Base-by-base conservation (phyloP, 2,113 vertebrate species). In the Spheniscus mendiculus region DNA sequence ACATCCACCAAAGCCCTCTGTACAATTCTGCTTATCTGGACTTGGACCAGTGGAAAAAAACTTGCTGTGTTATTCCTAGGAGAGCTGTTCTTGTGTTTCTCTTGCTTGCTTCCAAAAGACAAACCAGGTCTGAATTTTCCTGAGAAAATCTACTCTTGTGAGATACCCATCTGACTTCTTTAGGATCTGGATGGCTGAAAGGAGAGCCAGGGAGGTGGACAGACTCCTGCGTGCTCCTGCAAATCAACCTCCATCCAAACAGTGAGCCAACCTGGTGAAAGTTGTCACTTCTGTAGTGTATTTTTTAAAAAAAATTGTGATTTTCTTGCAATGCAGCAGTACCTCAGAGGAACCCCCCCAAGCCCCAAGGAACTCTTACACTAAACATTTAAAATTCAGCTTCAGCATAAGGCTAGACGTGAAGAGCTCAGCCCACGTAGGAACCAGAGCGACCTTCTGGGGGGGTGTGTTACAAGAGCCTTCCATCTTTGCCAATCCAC, bases 401-500 rank as follows among this genome's bases (percentile, higher is more conserved):
- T 84, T 61, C 69, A 79, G 9, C 38, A 25, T 26, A 22, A 40
- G 26, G 72, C 67, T 62, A 16, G 71, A 66, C 3, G 0, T 19
- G 81, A 53, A 72, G 67, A n/a, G 79, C 66, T 83, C 55, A 90
- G 69, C 65, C 88, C 78, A 53, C 1, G 3, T 23, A 74, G 95
- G 85, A 94, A 59, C 73, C 12, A 15, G 91, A 63, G 87, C 69
- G 82, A 29, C 87, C 91, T 85, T 89, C 89, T 3, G 74, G 94
- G 74, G 94, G 72, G 47, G 73, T 6, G 13, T 45, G 81, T 87
- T 53, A 87, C 70, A 18, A 93, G 96, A 95, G 56, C 89, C 65
- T 93, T 45, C 93, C 83, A 32, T 61, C 89, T 50, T 12, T 93
- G 96, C 96, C 97, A 91, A 16, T 84, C 87, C 93, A 52, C 89